These are phyloP conservation scores for Julus scandinavius DNA, from an alignment of 2,888 invertebrate genomes.

Conservation along the genomic window DNA sequence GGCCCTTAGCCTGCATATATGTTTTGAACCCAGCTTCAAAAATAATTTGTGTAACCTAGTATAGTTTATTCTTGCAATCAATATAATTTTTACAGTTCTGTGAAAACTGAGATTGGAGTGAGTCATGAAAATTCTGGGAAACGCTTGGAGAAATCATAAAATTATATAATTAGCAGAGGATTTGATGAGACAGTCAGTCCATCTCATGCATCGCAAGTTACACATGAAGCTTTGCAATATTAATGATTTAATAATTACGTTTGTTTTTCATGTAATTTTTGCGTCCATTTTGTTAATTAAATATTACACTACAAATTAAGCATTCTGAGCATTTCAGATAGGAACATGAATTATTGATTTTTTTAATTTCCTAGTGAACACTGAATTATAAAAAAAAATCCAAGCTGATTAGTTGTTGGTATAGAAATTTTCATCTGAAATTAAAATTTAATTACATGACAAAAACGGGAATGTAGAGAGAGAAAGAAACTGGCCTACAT, in stretches of 20 bases:
- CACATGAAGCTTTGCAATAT: neutral
- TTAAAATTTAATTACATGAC: no score
- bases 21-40: no score
- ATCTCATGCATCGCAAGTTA: neutral
- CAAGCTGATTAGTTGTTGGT: no score
- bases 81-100: neutral
- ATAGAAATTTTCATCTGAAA: no score
- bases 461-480: no score
- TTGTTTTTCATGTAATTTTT: neutral
- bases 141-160: neutral
- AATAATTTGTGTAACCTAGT: no score
- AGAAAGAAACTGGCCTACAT: no score
- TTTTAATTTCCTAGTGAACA: no score
- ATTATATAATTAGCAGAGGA: neutral
- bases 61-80: neutral
- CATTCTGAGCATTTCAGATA: neutral
- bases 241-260: neutral
- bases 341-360: no score
- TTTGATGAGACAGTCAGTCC: neutral
- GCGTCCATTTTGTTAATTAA: neutral
- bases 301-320: neutral
- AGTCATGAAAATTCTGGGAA: slow-evolving; percentile 14
- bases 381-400: no score
- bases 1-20: no score
- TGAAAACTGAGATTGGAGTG: neutral